phyloP scores from a whole-genome alignment of 2,797 vertebrate species.

The Sebastes vulpes region DNA sequence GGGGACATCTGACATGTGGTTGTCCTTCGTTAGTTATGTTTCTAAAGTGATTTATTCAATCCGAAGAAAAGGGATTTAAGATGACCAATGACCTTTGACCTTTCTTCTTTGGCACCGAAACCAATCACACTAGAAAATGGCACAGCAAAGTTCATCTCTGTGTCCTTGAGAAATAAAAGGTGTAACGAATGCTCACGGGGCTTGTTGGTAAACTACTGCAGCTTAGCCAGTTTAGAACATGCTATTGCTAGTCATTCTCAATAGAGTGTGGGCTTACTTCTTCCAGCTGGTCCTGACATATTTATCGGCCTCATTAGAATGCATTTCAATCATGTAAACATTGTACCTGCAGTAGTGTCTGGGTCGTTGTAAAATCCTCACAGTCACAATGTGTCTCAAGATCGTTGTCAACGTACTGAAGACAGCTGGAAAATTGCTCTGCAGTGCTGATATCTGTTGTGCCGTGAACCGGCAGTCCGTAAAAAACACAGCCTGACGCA shows the following conservation, averaged over 20 bases:
- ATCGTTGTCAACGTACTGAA: neutral
- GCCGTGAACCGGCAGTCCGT: neutral
- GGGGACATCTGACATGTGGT: neutral
- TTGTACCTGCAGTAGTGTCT: neutral
- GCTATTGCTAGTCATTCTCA: too few species aligned
- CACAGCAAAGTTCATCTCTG: too few species aligned
- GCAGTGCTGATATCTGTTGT: neutral
- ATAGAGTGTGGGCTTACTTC: neutral
- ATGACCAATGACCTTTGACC: neutral
- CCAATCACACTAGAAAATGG: too few species aligned
- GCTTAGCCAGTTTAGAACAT: too few species aligned
- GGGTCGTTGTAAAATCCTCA: neutral
- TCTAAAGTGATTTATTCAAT: neutral
- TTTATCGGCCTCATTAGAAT: neutral
- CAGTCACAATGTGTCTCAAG: neutral
- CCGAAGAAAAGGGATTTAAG: neutral
- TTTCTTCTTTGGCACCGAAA: neutral
- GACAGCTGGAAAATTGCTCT: neutral
- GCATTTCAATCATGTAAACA: neutral
- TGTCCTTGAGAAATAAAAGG: too few species aligned
- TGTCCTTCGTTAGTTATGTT: neutral
- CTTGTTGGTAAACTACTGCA: too few species aligned
- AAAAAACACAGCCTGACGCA: neutral
- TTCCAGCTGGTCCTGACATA: neutral
- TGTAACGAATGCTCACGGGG: too few species aligned